These are phyloP conservation scores for Platichthys stellatus DNA, from an alignment of 2,113 vertebrate species.

Conservation along the genomic window DNA sequence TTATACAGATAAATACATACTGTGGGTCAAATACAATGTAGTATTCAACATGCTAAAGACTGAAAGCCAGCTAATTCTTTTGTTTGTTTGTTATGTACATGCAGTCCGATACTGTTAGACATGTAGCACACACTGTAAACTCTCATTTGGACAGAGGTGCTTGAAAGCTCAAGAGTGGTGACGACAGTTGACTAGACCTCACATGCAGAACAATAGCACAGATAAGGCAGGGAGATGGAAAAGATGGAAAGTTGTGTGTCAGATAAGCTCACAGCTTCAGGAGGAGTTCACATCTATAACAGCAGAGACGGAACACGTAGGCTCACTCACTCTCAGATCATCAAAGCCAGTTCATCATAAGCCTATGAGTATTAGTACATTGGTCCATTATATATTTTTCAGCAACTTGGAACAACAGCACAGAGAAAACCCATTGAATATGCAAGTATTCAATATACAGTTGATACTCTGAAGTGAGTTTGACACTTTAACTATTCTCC, in stretches of 20 bases:
- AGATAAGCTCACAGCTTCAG: background rate
- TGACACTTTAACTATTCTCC: no score
- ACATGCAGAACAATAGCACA: constrained; percentile 29
- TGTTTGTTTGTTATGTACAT: background rate
- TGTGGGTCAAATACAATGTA: background rate
- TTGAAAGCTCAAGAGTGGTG: background rate
- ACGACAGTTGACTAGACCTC: background rate
- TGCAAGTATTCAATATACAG: background rate
- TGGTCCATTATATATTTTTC: background rate
- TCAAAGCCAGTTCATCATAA: no score
- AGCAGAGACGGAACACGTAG: no score
- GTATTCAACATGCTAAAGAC: background rate
- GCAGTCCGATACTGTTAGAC: background rate
- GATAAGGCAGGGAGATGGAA: constrained; percentile 26
- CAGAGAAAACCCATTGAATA: background rate
- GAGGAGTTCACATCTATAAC: background rate
- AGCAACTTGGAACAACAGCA: background rate
- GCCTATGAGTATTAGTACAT: background rate
- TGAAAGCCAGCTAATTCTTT: background rate
- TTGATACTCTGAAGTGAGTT: background rate
- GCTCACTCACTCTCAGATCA: background rate
- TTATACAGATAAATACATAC: background rate
- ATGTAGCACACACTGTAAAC: background rate
- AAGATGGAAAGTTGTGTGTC: background rate
- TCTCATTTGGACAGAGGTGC: constrained; percentile 15